Percentiles rank a stretch among this genome's conserved stretches.
Evolutionary conservation across 1,140 invertebrate species (phyloP).

Genomic region (Thaumatotibia leucotreta): DNA sequence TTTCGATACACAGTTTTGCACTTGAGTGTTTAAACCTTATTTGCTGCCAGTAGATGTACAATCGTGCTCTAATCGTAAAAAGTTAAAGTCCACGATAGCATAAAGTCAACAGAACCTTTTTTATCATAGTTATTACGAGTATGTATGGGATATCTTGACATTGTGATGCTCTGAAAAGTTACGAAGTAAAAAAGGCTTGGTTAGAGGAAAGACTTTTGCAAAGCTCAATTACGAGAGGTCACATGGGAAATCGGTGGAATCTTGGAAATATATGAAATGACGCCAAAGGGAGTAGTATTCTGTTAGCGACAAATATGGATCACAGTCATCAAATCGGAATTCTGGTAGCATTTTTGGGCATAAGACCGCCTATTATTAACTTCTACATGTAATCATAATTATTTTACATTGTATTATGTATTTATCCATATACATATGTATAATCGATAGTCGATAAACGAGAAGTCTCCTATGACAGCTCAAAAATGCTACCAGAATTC

Average conservation of each 20-base stretch:
- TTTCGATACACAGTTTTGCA: no score
- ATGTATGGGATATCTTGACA: background rate
- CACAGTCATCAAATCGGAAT: background rate
- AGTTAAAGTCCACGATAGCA: background rate
- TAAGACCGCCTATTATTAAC: no score
- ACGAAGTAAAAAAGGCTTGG: background rate
- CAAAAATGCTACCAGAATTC: no score
- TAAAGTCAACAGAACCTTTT: background rate
- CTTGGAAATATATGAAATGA: conserved; percentile 2
- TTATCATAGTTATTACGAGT: background rate
- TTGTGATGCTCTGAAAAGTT: background rate
- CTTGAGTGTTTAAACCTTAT: no score
- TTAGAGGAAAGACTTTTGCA: background rate
- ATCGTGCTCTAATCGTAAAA: background rate
- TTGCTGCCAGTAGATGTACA: background rate
- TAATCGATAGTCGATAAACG: no score
- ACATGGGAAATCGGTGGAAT: conserved; percentile 9
- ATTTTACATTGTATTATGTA: no score
- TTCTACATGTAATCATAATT: no score
- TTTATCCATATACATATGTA: no score
- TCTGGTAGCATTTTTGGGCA: no score
- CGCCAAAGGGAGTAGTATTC: background rate
- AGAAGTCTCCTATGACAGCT: no score
- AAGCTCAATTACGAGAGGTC: conserved; percentile 3
- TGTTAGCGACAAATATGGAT: background rate